phyloP scores from a whole-genome alignment of 2,113 vertebrate species.

The Corvus moneduloides region DNA sequence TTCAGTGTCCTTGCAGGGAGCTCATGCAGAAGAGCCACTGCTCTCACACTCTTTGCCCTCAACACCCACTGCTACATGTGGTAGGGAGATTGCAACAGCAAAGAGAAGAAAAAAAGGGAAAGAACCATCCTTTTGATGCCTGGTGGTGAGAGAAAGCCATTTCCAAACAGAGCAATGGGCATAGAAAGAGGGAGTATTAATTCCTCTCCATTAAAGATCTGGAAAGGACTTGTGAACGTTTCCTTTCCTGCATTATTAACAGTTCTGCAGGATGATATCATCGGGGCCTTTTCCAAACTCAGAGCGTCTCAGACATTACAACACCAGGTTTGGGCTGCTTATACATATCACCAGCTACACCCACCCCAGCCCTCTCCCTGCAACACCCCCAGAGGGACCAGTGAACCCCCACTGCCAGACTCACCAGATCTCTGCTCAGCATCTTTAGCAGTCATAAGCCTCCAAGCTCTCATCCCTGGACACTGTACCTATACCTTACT shows the following conservation, averaged over 20 bases:
- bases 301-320: conserved; percentile 43
- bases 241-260: conserved; percentile 52
- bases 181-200: conserved; percentile 17
- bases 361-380: neutral
- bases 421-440: neutral
- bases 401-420: neutral
- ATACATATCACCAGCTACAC: conserved; percentile 9
- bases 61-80: neutral
- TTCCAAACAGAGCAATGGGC: neutral
- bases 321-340: conserved; percentile 39
- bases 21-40: neutral
- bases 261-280: conserved; percentile 58
- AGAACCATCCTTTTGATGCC: neutral
- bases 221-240: conserved; percentile 48
- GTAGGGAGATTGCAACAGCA: neutral
- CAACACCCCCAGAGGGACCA: neutral
- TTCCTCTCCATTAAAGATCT: conserved; percentile 26
- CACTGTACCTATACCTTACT: neutral
- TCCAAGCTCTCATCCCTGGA: neutral
- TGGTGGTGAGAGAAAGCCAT: neutral
- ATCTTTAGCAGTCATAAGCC: neutral
- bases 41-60: neutral
- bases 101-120: neutral
- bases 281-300: conserved; percentile 37
- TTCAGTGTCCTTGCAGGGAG: neutral